Evolutionary conservation across 2,113 vertebrate genomes (phyloP).

Genomic region (Grammomys surdaster): DNA sequence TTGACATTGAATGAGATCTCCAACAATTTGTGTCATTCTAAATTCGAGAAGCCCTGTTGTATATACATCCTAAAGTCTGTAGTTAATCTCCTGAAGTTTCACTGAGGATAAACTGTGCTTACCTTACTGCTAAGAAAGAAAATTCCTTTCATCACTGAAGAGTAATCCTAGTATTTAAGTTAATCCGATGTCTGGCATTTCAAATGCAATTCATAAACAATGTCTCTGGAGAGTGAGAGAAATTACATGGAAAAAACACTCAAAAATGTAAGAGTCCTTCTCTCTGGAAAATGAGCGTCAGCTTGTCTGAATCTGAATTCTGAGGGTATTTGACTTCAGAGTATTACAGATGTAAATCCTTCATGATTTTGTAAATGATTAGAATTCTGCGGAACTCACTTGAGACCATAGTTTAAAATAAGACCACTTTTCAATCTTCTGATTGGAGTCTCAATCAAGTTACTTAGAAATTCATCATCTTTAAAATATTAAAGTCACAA

Average conservation of each 20-base stretch:
- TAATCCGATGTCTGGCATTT: slow-evolving; percentile 2
- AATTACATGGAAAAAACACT: neutral
- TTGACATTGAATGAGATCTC: neutral
- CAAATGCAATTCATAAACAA: neutral
- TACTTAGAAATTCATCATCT: neutral
- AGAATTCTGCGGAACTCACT: slow-evolving; percentile 41
- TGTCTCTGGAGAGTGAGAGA: neutral
- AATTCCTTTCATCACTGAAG: neutral
- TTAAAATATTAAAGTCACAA: neutral
- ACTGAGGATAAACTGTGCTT: slow-evolving; percentile 7
- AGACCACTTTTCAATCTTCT: slow-evolving; percentile 2
- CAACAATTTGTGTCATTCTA: neutral
- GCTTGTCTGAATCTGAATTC: slow-evolving; percentile 1
- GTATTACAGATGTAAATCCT: neutral
- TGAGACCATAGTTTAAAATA: neutral
- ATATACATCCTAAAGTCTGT: neutral
- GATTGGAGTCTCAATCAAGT: neutral
- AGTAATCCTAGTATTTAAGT: neutral
- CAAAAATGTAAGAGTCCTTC: neutral
- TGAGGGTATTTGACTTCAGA: neutral
- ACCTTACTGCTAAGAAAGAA: neutral
- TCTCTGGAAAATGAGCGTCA: slow-evolving; percentile 24
- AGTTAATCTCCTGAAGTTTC: neutral
- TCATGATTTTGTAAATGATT: slow-evolving; percentile 24
- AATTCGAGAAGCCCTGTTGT: neutral